These are phyloP conservation scores for Pseudorhombus dupliciocellatus DNA, from an alignment of 2,113 vertebrate genomes.

Conservation along the genomic window DNA sequence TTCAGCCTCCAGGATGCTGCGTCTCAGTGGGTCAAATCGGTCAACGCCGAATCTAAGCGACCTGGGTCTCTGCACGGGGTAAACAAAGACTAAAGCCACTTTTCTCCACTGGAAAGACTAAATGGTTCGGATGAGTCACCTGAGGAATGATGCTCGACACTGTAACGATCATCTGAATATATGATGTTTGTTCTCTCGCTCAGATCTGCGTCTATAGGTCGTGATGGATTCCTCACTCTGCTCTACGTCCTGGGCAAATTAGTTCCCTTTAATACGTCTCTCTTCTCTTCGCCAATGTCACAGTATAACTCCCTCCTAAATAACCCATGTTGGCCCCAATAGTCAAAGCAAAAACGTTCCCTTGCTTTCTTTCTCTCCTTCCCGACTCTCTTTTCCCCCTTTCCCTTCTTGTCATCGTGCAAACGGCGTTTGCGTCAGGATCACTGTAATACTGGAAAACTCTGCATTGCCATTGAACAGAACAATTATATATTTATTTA, in stretches of 20 bases:
- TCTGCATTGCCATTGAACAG: conserved; percentile 77
- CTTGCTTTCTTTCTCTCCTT: conserved; percentile 30
- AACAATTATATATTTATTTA: conserved; percentile 83
- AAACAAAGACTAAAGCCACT: conserved; percentile 50
- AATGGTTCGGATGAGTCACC: conserved; percentile 67
- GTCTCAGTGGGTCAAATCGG: conserved; percentile 24
- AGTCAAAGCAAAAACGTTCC: conserved; percentile 48
- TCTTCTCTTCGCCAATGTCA: conserved; percentile 35
- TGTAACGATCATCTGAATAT: conserved; percentile 42
- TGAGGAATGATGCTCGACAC: conserved; percentile 63
- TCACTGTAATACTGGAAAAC: conserved; percentile 57
- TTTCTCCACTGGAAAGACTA: conserved; percentile 1
- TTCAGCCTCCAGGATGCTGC: conserved; percentile 13
- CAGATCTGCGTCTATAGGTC: conserved; percentile 14
- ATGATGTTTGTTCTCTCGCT: conserved; percentile 36
- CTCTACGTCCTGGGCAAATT: conserved; percentile 47
- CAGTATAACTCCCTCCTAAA: conserved; percentile 24
- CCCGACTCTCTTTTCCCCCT: background rate
- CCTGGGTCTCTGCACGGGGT: conserved; percentile 31
- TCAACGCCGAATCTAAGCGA: conserved; percentile 15
- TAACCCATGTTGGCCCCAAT: conserved; percentile 45
- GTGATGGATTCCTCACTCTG: conserved; percentile 41
- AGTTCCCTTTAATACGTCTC: conserved; percentile 32
- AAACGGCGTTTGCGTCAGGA: conserved; percentile 53
- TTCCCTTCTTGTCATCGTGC: conserved; percentile 43